Evolutionary conservation across 2,797 vertebrate species (phyloP), one percentile per base, ranked within the genome.

Genomic region (Sebastes oblongus): DNA sequence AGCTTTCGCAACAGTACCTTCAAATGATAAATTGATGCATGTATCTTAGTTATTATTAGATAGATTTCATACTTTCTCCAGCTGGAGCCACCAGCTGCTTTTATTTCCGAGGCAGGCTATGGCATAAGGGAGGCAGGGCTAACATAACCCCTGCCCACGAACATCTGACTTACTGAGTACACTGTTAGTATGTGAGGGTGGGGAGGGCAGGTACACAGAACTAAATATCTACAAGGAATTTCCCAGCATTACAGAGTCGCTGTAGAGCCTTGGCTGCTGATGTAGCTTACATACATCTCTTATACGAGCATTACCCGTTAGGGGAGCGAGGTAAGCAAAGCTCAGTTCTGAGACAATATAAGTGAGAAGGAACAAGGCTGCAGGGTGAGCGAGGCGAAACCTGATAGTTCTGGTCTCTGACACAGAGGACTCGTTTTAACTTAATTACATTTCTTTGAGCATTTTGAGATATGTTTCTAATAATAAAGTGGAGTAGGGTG

Each of bases 11-110:
- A 60, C 74, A 30, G 12, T 20, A 72, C 64, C 39, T 72, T 72
- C 29, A 77, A 66, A 76, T 82, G 60, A 86, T 77, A 36, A 83
- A 87, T 60, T 80, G 64, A 76, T 75, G 59, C 73, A 83, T 86
- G 75, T 79, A 29, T 88, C 81, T 83, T 66, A 24, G 64, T 80
- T 86, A 75, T 75, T 62, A 76, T 74, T 25, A 20, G 6, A 82
- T 34, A 74, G 34, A 78, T 67, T 67, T 73, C 55, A 82, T 74
- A 54, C 8, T 46, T 68, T 75, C 20, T 76, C 27, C 62, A 73
- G 65, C 29, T 16, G 8, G 58, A 79, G 39, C 62, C 77, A 58
- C 58, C 52, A 75, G 46, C 68, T 67, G 68, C 56, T 72, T 69
- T 78, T 62, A n/a, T 20, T 30, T 22, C 20, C 9, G n/a, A 11